These are phyloP conservation scores for Cremastinae sp. DNA, from an alignment of 2,888 invertebrate genomes.

Conservation along the genomic window DNA sequence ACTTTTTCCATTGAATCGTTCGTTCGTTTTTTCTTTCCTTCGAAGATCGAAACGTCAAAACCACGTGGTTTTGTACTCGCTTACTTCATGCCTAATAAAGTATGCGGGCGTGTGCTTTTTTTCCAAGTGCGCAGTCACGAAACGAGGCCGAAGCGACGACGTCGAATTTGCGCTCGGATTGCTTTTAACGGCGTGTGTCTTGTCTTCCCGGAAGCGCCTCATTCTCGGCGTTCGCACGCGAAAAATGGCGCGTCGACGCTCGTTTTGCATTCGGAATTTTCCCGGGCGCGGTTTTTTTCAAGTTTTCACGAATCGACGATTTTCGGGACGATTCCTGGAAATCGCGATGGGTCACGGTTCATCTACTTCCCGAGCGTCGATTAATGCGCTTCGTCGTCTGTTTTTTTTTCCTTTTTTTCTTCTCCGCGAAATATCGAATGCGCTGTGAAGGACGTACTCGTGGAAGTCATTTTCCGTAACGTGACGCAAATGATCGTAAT, in stretches of 20 bases:
- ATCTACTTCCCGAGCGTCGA: too few relatives aligned
- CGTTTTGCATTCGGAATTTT: neutral
- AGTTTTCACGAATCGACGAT: neutral
- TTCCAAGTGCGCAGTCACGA: neutral
- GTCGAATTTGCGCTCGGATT: conserved; percentile 10
- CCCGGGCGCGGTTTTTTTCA: neutral
- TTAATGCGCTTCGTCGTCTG: too few relatives aligned
- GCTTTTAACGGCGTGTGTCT: neutral
- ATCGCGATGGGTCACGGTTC: too few relatives aligned
- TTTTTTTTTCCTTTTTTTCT: too few relatives aligned
- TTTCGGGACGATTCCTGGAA: too few relatives aligned
- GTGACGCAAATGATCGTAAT: too few relatives aligned
- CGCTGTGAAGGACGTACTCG: too few relatives aligned
- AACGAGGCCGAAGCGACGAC: neutral
- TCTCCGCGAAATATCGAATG: too few relatives aligned
- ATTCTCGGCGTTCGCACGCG: neutral
- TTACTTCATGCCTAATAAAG: conserved; percentile 24
- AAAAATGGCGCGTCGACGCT: neutral
- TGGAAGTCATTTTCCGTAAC: too few relatives aligned
- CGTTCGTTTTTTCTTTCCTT: neutral
- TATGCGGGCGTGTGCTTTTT: neutral
- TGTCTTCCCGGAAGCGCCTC: conserved; percentile 8
- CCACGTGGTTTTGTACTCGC: neutral
- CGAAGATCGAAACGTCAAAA: neutral
- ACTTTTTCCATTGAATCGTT: too few relatives aligned